Evolutionary conservation across 1,140 invertebrate species (phyloP), one percentile per base, ranked within the genome.

Genomic region (Parasteatoda tepidariorum): DNA sequence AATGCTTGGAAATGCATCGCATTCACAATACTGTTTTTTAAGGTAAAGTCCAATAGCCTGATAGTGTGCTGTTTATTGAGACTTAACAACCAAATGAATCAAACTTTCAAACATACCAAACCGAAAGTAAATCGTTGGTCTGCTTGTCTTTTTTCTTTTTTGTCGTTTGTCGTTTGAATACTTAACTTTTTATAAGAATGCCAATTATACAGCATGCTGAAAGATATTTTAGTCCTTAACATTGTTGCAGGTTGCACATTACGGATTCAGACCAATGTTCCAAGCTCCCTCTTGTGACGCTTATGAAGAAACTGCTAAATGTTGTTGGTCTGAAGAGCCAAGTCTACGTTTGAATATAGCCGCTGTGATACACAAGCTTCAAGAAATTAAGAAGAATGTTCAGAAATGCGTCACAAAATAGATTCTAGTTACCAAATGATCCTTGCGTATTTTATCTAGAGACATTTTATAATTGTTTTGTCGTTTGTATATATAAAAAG

Each of bases 161-260:
- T 3, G 22, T 41, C 11, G 3, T n/a, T 6, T 18, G 4, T 6
- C 22, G 30, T 62, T 38, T 1, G 11, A 24, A 3, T 28, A 18
- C 0, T 1, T 13, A 3, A n/a, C 0, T 7, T 15, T 2, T 34
- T 3, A 38, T 24, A 30, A 0, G 0, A 74, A 13, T 13, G 22
- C 6, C 6, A 24, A 34, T 33, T 0, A 34, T 62, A 1, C 3
- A 3, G 13, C 5, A 24, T 26, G 7, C 0, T 41, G 9, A 62
- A 61, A 15, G 11, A n/a, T 61, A 22, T 31, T 38, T 3, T 3
- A 33, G 13, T 24, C 22, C 2, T 57, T 24, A 3, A 5, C 33
- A 22, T 31, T 73, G 41, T 41, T 38, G 11, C 28, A 75, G 73
- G 73, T 75, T 41, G 73, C 59, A 24, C 31, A 75, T 28, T 75